A percentile compares a stretch with the other conserved stretches of the same genome.
Evolutionary conservation across 2,113 vertebrate genomes (phyloP).

Genomic region (human): DNA sequence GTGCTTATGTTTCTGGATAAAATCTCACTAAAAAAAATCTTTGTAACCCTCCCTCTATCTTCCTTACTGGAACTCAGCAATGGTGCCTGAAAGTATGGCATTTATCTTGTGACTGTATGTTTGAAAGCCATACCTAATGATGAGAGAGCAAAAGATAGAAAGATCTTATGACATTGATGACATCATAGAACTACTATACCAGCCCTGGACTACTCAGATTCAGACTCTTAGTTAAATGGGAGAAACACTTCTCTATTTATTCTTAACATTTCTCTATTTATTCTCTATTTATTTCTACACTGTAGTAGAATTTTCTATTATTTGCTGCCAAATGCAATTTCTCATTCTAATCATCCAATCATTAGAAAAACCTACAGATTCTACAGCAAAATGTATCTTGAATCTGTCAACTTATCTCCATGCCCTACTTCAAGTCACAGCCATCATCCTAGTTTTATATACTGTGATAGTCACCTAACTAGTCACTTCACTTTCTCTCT

Average conservation of each 20-base stretch:
- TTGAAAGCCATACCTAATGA: background rate
- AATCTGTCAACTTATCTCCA: background rate
- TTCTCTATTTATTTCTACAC: background rate
- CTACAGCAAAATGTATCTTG: background rate
- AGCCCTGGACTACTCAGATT: background rate
- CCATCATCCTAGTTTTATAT: background rate
- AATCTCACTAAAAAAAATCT: background rate
- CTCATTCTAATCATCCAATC: background rate
- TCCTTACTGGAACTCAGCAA: background rate
- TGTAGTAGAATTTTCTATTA: background rate
- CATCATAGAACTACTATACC: background rate
- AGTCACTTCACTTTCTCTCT: background rate
- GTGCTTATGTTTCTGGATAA: background rate
- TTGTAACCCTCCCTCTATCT: background rate
- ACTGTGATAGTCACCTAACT: background rate
- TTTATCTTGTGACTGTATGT: background rate
- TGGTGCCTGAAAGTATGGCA: background rate
- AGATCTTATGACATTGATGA: background rate
- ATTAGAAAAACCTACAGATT: background rate
- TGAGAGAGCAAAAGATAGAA: background rate
- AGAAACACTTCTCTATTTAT: background rate
- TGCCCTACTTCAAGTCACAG: background rate
- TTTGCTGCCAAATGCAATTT: background rate
- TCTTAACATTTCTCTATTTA: background rate
- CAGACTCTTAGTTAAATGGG: background rate